Conservation (phyloP, 2,797 vertebrate genomes). For the Gila robusta region DNA sequence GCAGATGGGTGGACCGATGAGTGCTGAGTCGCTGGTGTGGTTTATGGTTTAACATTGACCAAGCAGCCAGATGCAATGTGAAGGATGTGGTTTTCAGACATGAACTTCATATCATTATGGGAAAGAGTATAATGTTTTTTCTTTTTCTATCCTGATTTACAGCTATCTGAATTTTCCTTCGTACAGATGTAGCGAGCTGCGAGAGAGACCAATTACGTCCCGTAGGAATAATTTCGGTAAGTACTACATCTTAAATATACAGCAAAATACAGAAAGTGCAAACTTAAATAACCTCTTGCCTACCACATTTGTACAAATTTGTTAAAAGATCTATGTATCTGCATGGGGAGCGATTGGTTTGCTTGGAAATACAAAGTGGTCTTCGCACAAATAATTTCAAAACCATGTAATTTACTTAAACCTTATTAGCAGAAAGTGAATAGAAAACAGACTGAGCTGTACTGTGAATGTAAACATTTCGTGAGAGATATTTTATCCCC, state of each 20-base stretch:
- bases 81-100: slow-evolving; percentile 63
- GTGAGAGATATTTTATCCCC: slow-evolving; percentile 54
- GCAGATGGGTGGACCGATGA: slow-evolving; percentile 59
- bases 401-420: slow-evolving; percentile 32
- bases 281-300: slow-evolving; percentile 38
- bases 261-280: slow-evolving; percentile 14
- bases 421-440: slow-evolving; percentile 39
- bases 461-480: slow-evolving; percentile 58
- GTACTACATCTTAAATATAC: slow-evolving; percentile 8
- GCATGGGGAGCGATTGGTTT: slow-evolving; percentile 28
- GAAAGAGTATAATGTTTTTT: slow-evolving; percentile 52
- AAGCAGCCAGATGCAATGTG: slow-evolving; percentile 57
- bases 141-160: slow-evolving; percentile 52
- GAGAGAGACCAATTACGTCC: slow-evolving; percentile 42
- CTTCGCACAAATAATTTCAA: slow-evolving; percentile 31
- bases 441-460: slow-evolving; percentile 37
- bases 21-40: slow-evolving; percentile 56
- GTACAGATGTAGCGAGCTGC: slow-evolving; percentile 39
- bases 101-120: slow-evolving; percentile 58
- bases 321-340: slow-evolving; percentile 43
- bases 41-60: slow-evolving; percentile 61
- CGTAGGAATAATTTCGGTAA: slow-evolving; percentile 21
- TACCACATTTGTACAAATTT: slow-evolving; percentile 25
- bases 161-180: slow-evolving; percentile 42
- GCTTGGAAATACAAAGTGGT: slow-evolving; percentile 35